Conservation (phyloP, 2,113 vertebrate species). For the Setophaga coronata region DNA sequence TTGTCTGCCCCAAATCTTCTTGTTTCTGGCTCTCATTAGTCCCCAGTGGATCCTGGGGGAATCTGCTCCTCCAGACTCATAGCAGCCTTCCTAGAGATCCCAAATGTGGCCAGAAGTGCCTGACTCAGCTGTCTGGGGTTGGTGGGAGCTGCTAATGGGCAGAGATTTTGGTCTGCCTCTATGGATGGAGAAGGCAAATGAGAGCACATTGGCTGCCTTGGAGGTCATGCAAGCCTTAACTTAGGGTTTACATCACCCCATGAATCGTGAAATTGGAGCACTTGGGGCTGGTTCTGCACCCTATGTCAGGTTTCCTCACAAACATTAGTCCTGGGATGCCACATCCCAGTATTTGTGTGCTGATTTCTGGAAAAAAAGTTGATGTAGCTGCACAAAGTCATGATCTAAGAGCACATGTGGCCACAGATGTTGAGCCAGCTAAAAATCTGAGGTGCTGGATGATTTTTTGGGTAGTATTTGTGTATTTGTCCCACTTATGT, state of each 20-base stretch:
- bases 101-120: background rate
- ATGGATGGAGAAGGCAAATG: rapidly evolving
- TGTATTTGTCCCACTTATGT: background rate
- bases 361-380: background rate
- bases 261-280: background rate
- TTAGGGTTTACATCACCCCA: background rate
- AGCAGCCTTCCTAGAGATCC: background rate
- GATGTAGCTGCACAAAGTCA: background rate
- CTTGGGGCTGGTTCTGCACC: background rate
- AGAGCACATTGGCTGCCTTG: rapidly evolving
- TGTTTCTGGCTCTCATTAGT: background rate
- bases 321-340: background rate
- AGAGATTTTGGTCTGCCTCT: background rate
- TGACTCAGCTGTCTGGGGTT: background rate
- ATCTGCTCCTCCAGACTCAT: background rate
- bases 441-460: background rate
- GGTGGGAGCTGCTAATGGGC: background rate
- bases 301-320: background rate
- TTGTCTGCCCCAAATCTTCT: background rate
- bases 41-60: rapidly evolving
- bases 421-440: rapidly evolving
- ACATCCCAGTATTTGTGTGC: rapidly evolving
- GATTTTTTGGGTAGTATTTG: background rate
- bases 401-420: background rate
- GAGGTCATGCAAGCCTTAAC: background rate